Evolutionary conservation across 1,140 invertebrate species (phyloP).

Genomic region (Hormaphis cornu): DNA sequence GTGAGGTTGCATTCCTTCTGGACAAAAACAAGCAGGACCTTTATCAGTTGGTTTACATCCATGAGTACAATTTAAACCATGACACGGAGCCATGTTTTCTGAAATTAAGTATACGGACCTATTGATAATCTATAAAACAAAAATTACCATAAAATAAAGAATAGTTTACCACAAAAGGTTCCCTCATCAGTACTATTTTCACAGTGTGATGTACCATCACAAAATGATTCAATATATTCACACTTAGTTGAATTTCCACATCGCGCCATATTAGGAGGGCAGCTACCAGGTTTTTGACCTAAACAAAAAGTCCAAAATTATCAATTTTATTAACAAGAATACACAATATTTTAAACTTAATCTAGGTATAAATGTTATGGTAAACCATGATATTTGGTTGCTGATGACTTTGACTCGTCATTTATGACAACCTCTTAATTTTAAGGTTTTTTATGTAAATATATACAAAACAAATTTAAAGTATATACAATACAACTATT

Average conservation of each 20-base stretch:
- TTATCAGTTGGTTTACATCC: constrained; percentile 55
- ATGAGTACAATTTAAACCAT: constrained; percentile 53
- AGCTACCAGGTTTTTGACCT: constrained; percentile 47
- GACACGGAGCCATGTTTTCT: constrained; percentile 51
- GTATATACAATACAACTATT: constrained; percentile 35
- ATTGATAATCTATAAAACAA: neutral
- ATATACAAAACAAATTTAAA: neutral
- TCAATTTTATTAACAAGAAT: constrained; percentile 6
- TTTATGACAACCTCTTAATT: neutral
- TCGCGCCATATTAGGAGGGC: constrained; percentile 50
- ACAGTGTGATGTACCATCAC: constrained; percentile 56
- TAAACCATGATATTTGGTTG: no score
- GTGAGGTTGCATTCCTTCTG: constrained; percentile 57
- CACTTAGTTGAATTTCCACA: constrained; percentile 50
- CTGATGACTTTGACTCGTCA: neutral
- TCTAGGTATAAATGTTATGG: no score
- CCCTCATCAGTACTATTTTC: constrained; percentile 57
- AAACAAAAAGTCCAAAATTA: constrained; percentile 35
- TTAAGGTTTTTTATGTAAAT: neutral
- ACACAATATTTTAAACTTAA: no score
- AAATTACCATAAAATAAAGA: neutral
- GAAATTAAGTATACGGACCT: constrained; percentile 27
- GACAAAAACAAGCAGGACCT: constrained; percentile 65
- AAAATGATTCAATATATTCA: constrained; percentile 48
- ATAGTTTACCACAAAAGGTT: constrained; percentile 45